Base-by-base conservation (phyloP, 2,113 vertebrate genomes). In the Elgaria multicarinata region DNA sequence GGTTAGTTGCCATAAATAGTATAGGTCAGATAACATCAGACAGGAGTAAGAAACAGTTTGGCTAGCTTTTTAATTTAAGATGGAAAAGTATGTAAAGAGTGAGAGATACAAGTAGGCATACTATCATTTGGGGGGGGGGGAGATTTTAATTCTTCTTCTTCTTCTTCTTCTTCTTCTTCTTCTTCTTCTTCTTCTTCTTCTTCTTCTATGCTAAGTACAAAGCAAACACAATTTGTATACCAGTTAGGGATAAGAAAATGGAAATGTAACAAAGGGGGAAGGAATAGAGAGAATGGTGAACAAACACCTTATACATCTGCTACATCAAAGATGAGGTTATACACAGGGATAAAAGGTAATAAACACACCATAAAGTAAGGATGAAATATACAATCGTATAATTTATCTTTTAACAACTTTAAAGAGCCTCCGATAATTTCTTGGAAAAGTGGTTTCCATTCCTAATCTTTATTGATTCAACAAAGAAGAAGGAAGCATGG, bases 281-380 rank as follows among this genome's bases (percentile, higher is more conserved):
- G 64, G 8, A 12, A 64, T n/a, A 7, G 16, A 3, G 31, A 6
- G 4, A 24, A 44, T 10, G 18, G 80, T 62, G 36, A 69, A 42
- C n/a, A 82, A 84, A 53, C 22, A 18, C 4, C n/a, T 16, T 74
- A 33, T 85, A 39, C 50, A 72, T 85, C 72, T 86, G 85, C 55
- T 62, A 62, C 39, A 39, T 76, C 71, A 86, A 62, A 62, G 42
- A 86, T 75, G 14, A 42, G 36, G 36, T 33, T 62, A 86, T 44
- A 62, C 66, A 84, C 7, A 42, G 26, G 12, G 72, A 58, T n/a
- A 20, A 75, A 85, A 75, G 44, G 67, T n/a, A 74, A 76, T 86
- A 86, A 86, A 76, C 50, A 58, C 50, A 55, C 31, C 28, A 42
- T 86, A 75, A 86, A 86, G 62, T 75, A 75, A 86, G 76, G 72